A percentile compares a stretch with the other conserved stretches of the same genome.
These are phyloP conservation scores for Hippoglossus hippoglossus DNA, from an alignment of 2,797 vertebrate genomes.

Conservation along the genomic window DNA sequence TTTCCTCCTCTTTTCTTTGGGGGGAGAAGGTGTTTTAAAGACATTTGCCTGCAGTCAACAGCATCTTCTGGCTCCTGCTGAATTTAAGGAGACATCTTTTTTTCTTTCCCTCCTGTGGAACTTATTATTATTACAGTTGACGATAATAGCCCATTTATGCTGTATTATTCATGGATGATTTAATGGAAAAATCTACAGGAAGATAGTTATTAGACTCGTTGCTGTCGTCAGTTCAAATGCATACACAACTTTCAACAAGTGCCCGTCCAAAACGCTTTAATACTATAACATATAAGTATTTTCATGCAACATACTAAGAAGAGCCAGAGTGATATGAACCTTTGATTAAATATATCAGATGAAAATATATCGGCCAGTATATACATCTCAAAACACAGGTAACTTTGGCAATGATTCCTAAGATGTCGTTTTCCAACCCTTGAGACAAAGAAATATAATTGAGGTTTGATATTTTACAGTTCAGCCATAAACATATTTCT, in stretches of 20 bases:
- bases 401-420: too few relatives aligned
- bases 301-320: constrained; percentile 4
- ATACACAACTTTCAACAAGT: constrained; percentile 62
- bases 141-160: constrained; percentile 88
- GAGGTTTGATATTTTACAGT: too few relatives aligned
- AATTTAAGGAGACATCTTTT: constrained; percentile 88
- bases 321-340: too few relatives aligned
- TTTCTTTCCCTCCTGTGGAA: constrained; percentile 62
- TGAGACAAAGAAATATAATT: too few relatives aligned
- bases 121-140: constrained; percentile 90
- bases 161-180: constrained; percentile 87
- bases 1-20: constrained; percentile 73
- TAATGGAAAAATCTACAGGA: constrained; percentile 85
- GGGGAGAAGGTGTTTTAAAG: constrained; percentile 93
- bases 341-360: too few relatives aligned
- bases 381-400: too few relatives aligned
- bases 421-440: too few relatives aligned
- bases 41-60: constrained; percentile 86
- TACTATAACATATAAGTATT: neutral
- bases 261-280: constrained; percentile 33
- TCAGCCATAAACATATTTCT: too few relatives aligned
- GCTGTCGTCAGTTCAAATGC: constrained; percentile 71
- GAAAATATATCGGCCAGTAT: too few relatives aligned
- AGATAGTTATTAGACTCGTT: constrained; percentile 71
- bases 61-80: constrained; percentile 86